These are phyloP conservation scores for Austrofundulus limnaeus DNA, from an alignment of 2,113 vertebrate species.

Conservation along the genomic window DNA sequence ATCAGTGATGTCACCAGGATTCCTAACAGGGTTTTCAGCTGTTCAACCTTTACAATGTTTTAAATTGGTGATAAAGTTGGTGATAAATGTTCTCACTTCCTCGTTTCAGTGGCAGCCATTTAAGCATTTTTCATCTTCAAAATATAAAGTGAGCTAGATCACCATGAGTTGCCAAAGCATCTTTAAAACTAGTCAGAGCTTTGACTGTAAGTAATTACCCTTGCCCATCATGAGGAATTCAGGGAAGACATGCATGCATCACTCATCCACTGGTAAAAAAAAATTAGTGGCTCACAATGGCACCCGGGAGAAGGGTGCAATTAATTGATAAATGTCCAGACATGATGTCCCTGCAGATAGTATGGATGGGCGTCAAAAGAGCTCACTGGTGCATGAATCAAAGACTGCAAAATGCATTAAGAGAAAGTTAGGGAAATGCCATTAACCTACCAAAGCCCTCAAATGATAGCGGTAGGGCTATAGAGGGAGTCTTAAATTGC, in stretches of 20 bases:
- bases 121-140: not conserved
- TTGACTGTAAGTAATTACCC: constrained; percentile 66
- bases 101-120: not conserved
- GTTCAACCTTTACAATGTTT: no score
- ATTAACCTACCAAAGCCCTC: constrained; percentile 78
- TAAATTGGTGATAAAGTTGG: no score
- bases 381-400: constrained; percentile 71
- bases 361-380: constrained; percentile 62
- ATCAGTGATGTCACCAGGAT: no score
- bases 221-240: constrained; percentile 48
- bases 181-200: constrained; percentile 51
- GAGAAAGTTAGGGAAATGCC: constrained; percentile 75
- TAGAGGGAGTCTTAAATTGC: constrained; percentile 73
- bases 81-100: no score
- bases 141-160: constrained; percentile 28
- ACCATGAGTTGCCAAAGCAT: constrained; percentile 39
- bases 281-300: constrained; percentile 63
- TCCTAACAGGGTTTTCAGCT: no score
- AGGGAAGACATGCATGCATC: constrained; percentile 68
- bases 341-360: constrained; percentile 74
- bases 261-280: constrained; percentile 58
- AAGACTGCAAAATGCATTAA: constrained; percentile 73
- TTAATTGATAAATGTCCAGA: constrained; percentile 79
- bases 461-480: constrained; percentile 69
- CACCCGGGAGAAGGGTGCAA: constrained; percentile 72